Percentiles rank a stretch among this genome's conserved stretches.
phyloP scores from a whole-genome alignment of 2,888 invertebrate genomes.

The Chrysodeixis includens region DNA sequence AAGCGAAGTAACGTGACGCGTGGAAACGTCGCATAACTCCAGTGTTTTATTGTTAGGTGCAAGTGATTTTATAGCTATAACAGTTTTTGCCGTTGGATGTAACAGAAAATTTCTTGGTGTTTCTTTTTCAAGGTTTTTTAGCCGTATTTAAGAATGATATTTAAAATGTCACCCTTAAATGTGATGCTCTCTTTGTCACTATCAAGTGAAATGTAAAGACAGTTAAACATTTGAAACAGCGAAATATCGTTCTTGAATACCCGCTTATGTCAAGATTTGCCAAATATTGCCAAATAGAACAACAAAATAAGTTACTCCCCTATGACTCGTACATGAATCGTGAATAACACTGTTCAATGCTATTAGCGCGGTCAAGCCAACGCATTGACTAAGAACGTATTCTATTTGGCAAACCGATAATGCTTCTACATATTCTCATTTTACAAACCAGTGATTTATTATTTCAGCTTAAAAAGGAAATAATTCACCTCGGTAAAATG shows the following conservation, averaged over 20 bases:
- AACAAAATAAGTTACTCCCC: too few relatives aligned
- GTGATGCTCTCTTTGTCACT: too few relatives aligned
- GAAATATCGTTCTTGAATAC: too few relatives aligned
- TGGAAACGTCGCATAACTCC: constrained; percentile 46
- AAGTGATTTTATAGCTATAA: constrained; percentile 18
- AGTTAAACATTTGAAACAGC: not conserved
- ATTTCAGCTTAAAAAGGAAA: not conserved
- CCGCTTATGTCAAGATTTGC: too few relatives aligned
- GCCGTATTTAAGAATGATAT: not conserved
- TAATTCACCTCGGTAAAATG: constrained; percentile 2
- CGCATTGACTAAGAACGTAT: not conserved
- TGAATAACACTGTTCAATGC: too few relatives aligned
- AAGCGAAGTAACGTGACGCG: constrained; percentile 40
- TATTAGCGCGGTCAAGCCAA: too few relatives aligned
- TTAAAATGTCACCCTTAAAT: too few relatives aligned
- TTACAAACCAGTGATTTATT: not conserved
- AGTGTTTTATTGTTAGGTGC: constrained; percentile 28
- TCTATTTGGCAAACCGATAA: not conserved
- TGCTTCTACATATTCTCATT: not conserved
- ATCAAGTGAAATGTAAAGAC: too few relatives aligned
- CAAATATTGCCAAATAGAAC: too few relatives aligned
- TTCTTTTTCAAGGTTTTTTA: not conserved
- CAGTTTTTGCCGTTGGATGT: not conserved
- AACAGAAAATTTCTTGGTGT: not conserved
- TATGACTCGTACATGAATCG: too few relatives aligned